These are phyloP conservation scores for Micoletzkya japonica DNA, from an alignment of 2,888 invertebrate genomes.

Conservation along the genomic window DNA sequence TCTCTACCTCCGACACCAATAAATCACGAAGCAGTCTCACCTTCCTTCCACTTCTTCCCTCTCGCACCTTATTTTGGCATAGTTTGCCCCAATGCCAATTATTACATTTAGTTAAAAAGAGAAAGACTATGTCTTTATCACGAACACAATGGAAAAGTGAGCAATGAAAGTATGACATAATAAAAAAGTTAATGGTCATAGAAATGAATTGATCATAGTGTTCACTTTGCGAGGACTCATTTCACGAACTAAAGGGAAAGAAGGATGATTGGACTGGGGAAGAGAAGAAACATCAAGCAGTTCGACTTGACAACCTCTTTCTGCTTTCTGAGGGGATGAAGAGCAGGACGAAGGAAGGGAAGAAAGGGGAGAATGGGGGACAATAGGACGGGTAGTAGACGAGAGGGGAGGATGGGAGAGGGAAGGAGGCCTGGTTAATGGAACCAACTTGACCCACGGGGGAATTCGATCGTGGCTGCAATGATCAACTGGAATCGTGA, in stretches of 20 bases:
- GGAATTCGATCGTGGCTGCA: constrained; percentile 5
- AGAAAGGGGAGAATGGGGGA: not conserved
- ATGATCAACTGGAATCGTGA: not conserved
- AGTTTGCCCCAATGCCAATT: no score
- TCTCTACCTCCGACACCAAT: no score
- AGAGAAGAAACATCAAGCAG: not conserved
- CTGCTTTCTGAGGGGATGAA: not conserved
- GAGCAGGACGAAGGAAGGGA: not conserved
- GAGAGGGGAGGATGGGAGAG: not conserved
- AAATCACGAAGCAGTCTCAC: no score
- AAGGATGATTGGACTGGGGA: no score
- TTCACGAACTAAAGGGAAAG: constrained; percentile 4
- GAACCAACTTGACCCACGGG: constrained; percentile 16
- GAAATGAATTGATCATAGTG: constrained; percentile 24
- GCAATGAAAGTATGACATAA: no score
- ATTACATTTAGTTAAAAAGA: no score
- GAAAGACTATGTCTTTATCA: no score
- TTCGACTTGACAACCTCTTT: not conserved
- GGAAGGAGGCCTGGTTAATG: not conserved
- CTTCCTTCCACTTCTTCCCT: no score
- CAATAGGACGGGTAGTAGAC: not conserved
- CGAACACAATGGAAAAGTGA: not conserved
- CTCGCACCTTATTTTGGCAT: no score
- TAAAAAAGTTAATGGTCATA: constrained; percentile 3
- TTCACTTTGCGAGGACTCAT: constrained; percentile 7